These are phyloP conservation scores for Coecobrya sp. DNA, from an alignment of 2,888 invertebrate species.

Conservation along the genomic window DNA sequence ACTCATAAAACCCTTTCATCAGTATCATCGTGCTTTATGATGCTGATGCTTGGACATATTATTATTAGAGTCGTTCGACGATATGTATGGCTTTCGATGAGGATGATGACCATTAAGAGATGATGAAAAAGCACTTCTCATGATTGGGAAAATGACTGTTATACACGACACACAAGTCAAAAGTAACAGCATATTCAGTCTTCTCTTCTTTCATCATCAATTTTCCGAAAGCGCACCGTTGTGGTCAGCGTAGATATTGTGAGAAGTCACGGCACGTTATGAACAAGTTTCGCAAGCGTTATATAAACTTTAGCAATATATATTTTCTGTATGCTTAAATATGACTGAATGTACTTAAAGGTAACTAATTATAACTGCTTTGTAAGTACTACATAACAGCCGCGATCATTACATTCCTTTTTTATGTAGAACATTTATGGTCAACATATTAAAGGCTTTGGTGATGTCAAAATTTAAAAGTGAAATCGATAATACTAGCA, in stretches of 20 bases:
- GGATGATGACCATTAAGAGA: slow-evolving; percentile 77
- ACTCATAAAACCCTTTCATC: slow-evolving; percentile 64
- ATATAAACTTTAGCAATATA: not conserved
- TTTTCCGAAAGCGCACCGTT: slow-evolving; percentile 45
- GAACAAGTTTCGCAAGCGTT: slow-evolving; percentile 6
- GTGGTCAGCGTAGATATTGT: slow-evolving; percentile 56
- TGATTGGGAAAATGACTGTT: slow-evolving; percentile 80
- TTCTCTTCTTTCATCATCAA: slow-evolving; percentile 70
- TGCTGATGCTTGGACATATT: slow-evolving; percentile 27
- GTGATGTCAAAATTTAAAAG: no score
- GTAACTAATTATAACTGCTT: no score
- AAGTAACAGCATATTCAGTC: slow-evolving; percentile 69
- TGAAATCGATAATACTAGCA: no score
- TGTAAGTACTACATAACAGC: no score
- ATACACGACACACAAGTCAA: slow-evolving; percentile 74
- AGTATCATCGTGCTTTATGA: slow-evolving; percentile 33
- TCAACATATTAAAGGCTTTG: no score
- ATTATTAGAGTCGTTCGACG: slow-evolving; percentile 39
- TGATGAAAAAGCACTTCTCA: slow-evolving; percentile 81
- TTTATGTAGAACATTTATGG: no score
- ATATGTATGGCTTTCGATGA: slow-evolving; percentile 68
- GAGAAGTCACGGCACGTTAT: slow-evolving; percentile 26
- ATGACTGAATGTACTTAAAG: not conserved
- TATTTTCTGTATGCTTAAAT: not conserved
- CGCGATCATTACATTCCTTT: no score